Evolutionary conservation across 2,888 invertebrate genomes (phyloP).

Genomic region (Epinotia bilunana): DNA sequence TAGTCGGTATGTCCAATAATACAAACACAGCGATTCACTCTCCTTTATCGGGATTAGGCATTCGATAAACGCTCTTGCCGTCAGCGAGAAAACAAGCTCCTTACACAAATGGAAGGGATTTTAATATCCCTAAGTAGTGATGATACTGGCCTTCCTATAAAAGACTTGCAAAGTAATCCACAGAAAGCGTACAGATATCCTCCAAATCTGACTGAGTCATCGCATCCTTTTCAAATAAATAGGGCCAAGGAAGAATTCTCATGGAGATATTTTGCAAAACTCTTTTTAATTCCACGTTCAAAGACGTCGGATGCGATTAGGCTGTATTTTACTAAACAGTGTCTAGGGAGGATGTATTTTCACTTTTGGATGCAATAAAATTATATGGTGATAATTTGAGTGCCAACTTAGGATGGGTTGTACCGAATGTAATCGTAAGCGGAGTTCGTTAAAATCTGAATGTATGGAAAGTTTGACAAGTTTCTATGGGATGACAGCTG

Average conservation of each 20-base stretch:
- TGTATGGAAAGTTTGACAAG: too few species aligned
- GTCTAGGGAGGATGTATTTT: not conserved
- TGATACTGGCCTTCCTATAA: slow-evolving; percentile 79
- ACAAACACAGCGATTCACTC: slow-evolving; percentile 56
- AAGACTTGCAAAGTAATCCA: slow-evolving; percentile 84
- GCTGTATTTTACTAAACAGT: not conserved
- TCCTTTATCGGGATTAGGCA: slow-evolving; percentile 65
- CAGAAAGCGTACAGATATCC: slow-evolving; percentile 77
- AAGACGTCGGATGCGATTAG: slow-evolving; percentile 18
- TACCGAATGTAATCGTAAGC: too few species aligned
- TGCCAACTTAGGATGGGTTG: not conserved
- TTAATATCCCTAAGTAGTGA: slow-evolving; percentile 84
- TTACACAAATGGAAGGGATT: slow-evolving; percentile 81
- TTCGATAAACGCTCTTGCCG: slow-evolving; percentile 65
- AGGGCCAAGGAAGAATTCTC: slow-evolving; percentile 68
- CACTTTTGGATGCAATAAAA: too few species aligned
- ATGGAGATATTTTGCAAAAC: slow-evolving; percentile 56
- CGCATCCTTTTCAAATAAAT: slow-evolving; percentile 82
- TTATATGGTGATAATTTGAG: not conserved
- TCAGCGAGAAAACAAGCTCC: slow-evolving; percentile 80
- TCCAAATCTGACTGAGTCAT: slow-evolving; percentile 83
- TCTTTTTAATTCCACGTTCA: slow-evolving; percentile 1
- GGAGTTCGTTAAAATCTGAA: too few species aligned
- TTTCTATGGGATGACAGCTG: too few species aligned
- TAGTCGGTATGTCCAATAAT: slow-evolving; percentile 3